A percentile compares a stretch with the other conserved stretches of the same genome.
Conservation (phyloP, 2,888 invertebrate genomes). For the Thumatha senex region DNA sequence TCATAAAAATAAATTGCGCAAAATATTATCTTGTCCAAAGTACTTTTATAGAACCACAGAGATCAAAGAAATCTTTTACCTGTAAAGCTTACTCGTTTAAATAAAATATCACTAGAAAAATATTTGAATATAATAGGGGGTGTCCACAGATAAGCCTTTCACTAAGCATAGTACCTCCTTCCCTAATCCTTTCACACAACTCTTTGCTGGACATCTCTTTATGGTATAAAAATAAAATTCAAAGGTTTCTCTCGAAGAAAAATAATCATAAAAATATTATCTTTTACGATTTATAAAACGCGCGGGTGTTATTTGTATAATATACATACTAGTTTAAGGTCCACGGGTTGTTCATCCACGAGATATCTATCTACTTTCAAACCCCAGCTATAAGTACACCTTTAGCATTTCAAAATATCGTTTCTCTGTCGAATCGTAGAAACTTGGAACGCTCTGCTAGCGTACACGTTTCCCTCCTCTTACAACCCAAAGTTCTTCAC, state of each 20-base stretch:
- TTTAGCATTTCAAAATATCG: too few relatives aligned
- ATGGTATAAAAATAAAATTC: constrained; percentile 43
- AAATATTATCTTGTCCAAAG: constrained; percentile 27
- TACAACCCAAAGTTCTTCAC: too few relatives aligned
- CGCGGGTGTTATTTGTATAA: background rate
- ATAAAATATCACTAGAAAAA: constrained; percentile 79
- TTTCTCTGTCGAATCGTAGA: too few relatives aligned
- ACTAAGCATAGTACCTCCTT: constrained; percentile 37
- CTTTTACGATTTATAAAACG: background rate
- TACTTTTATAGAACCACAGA: constrained; percentile 38
- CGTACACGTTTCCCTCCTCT: too few relatives aligned
- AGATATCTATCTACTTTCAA: too few relatives aligned
- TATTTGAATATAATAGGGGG: constrained; percentile 68
- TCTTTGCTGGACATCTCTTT: constrained; percentile 71
- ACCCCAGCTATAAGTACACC: too few relatives aligned
- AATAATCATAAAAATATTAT: constrained; percentile 9
- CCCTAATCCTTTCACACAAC: constrained; percentile 63
- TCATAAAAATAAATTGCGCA: constrained; percentile 25
- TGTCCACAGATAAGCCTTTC: constrained; percentile 65
- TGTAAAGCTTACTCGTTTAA: constrained; percentile 50
- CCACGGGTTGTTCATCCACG: too few relatives aligned
- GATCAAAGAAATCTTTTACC: constrained; percentile 66
- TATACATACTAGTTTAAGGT: background rate
- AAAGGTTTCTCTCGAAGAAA: constrained; percentile 16
- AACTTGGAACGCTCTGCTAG: too few relatives aligned